Evolutionary conservation across 2,113 vertebrate genomes (phyloP).

Genomic region (Sinocyclocheilus maitianheensis): DNA sequence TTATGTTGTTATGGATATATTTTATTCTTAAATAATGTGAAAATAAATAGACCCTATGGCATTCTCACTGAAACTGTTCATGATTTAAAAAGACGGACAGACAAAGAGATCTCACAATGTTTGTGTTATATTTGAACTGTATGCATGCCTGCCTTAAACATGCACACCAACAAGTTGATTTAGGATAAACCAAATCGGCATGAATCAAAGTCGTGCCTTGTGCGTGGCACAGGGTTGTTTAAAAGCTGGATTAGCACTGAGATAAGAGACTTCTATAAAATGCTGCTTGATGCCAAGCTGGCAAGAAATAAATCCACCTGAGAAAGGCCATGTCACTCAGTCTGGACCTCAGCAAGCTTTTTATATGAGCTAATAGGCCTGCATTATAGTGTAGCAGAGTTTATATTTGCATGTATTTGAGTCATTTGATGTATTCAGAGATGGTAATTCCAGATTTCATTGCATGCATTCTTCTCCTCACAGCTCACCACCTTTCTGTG

Average conservation of each 20-base stretch:
- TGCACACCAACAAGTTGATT: constrained; percentile 13
- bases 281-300: constrained; percentile 11
- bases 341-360: not conserved
- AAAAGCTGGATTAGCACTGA: constrained; percentile 13
- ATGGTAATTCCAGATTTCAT: constrained; percentile 53
- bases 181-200: constrained; percentile 23
- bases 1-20: constrained; percentile 9
- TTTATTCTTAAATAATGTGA: not conserved
- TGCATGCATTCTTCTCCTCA: constrained; percentile 46
- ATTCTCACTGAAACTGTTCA: not conserved
- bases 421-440: constrained; percentile 29
- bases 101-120: not conserved
- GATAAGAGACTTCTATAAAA: constrained; percentile 36
- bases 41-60: not conserved
- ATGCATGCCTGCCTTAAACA: not conserved
- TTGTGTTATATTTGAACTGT: constrained; percentile 7
- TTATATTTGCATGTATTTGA: constrained; percentile 13
- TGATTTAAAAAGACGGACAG: not conserved
- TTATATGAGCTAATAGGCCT: not conserved
- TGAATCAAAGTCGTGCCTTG: not conserved
- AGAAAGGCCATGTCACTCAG: not conserved
- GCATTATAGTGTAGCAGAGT: not conserved
- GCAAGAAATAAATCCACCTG: constrained; percentile 1
- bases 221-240: constrained; percentile 26
- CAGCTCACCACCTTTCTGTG: constrained; percentile 38